phyloP scores from a whole-genome alignment of 2,797 vertebrate species.

The Mus spretus region DNA sequence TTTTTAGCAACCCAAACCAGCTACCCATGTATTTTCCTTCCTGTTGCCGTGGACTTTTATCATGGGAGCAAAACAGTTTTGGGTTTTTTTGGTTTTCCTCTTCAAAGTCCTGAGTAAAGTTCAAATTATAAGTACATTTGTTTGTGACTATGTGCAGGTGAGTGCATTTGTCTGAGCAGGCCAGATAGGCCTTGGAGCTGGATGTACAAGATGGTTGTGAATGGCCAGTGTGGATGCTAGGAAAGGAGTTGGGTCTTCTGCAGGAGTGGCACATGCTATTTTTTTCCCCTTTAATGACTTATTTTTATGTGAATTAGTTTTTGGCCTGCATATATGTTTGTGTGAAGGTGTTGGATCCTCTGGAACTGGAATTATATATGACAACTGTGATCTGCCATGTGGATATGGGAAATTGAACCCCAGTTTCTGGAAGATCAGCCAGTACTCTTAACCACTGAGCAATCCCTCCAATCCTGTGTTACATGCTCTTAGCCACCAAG shows the following conservation, averaged over 20 bases:
- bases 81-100: neutral
- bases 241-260: neutral
- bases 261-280: neutral
- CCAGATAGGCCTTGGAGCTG: neutral
- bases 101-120: constrained; percentile 6
- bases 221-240: neutral
- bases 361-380: neutral
- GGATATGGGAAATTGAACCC: neutral
- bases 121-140: neutral
- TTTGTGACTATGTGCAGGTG: neutral
- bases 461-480: neutral
- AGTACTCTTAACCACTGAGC: neutral
- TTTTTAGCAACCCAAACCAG: constrained; percentile 4
- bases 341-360: neutral
- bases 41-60: neutral
- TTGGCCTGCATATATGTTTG: neutral
- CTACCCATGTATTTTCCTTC: constrained; percentile 29
- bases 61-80: neutral
- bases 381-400: neutral
- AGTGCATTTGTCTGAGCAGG: neutral
- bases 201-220: neutral
- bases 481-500: neutral
- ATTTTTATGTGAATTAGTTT: neutral
- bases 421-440: neutral
- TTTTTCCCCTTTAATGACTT: neutral